A percentile compares a stretch with the other conserved stretches of the same genome.
phyloP scores from a whole-genome alignment of 1,140 invertebrate genomes.

The Bombus waltoni region DNA sequence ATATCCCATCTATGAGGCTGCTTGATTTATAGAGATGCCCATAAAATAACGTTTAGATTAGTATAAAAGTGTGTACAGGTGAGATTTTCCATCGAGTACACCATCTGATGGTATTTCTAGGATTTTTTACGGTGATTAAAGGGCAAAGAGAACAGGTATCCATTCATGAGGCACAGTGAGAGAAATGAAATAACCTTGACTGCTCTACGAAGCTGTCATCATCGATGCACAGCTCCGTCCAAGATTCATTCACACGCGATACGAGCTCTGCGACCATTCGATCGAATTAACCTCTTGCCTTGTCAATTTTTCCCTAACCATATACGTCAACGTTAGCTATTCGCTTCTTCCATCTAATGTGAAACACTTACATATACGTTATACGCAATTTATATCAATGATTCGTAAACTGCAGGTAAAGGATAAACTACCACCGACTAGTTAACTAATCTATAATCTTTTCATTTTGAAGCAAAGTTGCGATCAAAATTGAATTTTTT shows the following conservation, averaged over 20 bases:
- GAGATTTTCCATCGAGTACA: slow-evolving; percentile 5
- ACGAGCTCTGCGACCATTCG: background rate
- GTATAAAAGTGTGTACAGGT: too few species aligned
- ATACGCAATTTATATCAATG: too few species aligned
- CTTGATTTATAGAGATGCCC: too few species aligned
- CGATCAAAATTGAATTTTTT: background rate
- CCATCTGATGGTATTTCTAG: slow-evolving; percentile 30
- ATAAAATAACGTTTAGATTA: too few species aligned
- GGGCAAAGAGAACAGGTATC: slow-evolving; percentile 23
- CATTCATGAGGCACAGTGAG: slow-evolving; percentile 37
- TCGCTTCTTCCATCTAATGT: background rate
- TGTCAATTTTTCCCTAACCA: background rate
- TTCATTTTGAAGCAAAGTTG: background rate
- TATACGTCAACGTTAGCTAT: background rate
- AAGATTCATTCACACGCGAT: slow-evolving; percentile 42
- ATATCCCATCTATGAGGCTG: too few species aligned
- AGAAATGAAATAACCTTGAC: slow-evolving; percentile 44
- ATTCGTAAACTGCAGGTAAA: too few species aligned
- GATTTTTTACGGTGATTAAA: slow-evolving; percentile 24
- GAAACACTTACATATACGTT: too few species aligned
- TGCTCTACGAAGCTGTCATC: slow-evolving; percentile 16
- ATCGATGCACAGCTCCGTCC: background rate
- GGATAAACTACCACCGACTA: too few species aligned
- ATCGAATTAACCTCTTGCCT: background rate
- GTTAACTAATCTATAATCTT: background rate